Percentiles rank a stretch among this genome's conserved stretches.
phyloP scores from a whole-genome alignment of 1,140 invertebrate genomes.

The Ceratoteleas bidentatus region DNA sequence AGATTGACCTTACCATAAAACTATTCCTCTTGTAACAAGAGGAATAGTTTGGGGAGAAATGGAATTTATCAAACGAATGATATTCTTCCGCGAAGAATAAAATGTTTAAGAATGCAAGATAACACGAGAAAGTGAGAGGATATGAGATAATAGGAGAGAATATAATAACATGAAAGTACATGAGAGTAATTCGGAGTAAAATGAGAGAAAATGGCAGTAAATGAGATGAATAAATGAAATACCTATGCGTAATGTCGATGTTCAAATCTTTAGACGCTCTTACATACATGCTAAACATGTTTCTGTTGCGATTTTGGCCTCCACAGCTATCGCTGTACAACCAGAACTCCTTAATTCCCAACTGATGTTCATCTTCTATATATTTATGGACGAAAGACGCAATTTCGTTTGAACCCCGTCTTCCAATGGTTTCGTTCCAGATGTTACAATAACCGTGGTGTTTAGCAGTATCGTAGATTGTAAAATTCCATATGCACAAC shows the following conservation, averaged over 20 bases:
- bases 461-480: neutral
- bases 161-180: too few species aligned
- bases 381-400: neutral
- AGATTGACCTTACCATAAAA: too few species aligned
- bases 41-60: too few species aligned
- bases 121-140: too few species aligned
- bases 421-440: neutral
- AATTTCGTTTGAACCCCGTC: neutral
- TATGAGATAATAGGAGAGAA: too few species aligned
- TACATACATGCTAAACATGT: slow-evolving; percentile 5
- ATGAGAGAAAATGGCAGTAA: too few species aligned
- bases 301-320: slow-evolving; percentile 16
- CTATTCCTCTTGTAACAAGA: too few species aligned
- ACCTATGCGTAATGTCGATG: slow-evolving; percentile 14
- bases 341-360: neutral
- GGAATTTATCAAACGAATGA: too few species aligned
- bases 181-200: too few species aligned
- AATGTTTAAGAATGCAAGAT: too few species aligned
- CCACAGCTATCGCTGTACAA: slow-evolving; percentile 11
- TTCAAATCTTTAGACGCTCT: slow-evolving; percentile 5
- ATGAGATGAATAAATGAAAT: neutral
- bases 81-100: too few species aligned
- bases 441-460: neutral
- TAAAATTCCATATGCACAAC: neutral
- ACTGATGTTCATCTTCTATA: neutral